phyloP scores from a whole-genome alignment of 2,797 vertebrate genomes.

The Pseudomugil tenellus region DNA sequence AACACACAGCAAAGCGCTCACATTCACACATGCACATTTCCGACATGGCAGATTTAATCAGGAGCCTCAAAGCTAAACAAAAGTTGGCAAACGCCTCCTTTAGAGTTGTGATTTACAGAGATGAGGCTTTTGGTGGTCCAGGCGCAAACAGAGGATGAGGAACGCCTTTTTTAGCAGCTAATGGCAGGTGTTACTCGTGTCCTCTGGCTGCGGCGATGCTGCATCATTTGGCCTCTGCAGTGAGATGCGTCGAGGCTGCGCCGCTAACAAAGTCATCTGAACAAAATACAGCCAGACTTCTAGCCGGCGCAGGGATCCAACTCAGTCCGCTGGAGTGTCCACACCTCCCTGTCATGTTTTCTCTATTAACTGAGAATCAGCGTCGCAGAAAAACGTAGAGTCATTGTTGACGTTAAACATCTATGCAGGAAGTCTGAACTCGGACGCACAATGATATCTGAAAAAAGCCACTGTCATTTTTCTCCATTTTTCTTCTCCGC shows the following conservation, averaged over 20 bases:
- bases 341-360: slow-evolving; percentile 10
- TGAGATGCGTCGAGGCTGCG: slow-evolving; percentile 42
- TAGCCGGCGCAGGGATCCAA: slow-evolving; percentile 26
- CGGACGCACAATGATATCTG: not conserved
- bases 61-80: too few relatives aligned
- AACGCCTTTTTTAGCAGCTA: not conserved
- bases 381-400: slow-evolving; percentile 9
- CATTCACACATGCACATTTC: not conserved
- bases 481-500: not conserved
- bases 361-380: not conserved
- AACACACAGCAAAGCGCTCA: slow-evolving; percentile 2
- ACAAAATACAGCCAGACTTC: slow-evolving; percentile 23
- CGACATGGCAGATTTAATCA: not conserved
- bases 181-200: not conserved
- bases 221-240: slow-evolving; percentile 71
- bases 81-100: not conserved
- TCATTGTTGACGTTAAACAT: slow-evolving; percentile 22
- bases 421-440: not conserved
- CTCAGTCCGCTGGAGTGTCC: slow-evolving; percentile 4
- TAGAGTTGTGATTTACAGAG: slow-evolving; percentile 33
- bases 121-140: slow-evolving; percentile 22
- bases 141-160: not conserved
- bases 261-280: slow-evolving; percentile 18
- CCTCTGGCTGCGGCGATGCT: slow-evolving; percentile 24
- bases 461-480: not conserved